Percentiles rank a stretch among this genome's conserved stretches.
phyloP scores from a whole-genome alignment of 2,797 vertebrate species.

The Etheostoma nigrum region DNA sequence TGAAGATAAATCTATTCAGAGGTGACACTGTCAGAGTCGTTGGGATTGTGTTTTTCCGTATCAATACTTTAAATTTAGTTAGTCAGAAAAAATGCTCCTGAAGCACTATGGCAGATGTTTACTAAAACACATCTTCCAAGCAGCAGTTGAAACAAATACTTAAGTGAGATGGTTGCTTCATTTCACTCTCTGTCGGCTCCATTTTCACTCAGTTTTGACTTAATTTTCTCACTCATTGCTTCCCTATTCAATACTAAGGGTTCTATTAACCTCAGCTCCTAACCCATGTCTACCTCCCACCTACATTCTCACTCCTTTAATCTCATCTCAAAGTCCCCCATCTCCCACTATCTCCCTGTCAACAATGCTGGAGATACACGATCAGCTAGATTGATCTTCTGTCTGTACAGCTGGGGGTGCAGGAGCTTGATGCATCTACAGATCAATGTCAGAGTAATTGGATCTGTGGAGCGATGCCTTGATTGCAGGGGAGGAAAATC shows the following conservation, averaged over 20 bases:
- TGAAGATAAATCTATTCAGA: slow-evolving; percentile 24
- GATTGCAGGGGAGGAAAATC: slow-evolving; percentile 59
- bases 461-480: slow-evolving; percentile 51
- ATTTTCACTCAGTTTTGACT: slow-evolving; percentile 46
- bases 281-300: slow-evolving; percentile 8
- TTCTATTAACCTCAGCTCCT: slow-evolving; percentile 40
- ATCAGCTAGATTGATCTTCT: slow-evolving; percentile 78
- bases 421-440: slow-evolving; percentile 43
- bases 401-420: slow-evolving; percentile 57
- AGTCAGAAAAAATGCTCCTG: background rate
- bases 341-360: slow-evolving; percentile 51
- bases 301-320: slow-evolving; percentile 56
- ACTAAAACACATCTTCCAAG: slow-evolving; percentile 19
- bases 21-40: slow-evolving; percentile 11
- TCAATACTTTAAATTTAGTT: slow-evolving; percentile 28
- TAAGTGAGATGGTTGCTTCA: slow-evolving; percentile 19
- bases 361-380: slow-evolving; percentile 54
- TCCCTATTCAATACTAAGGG: slow-evolving; percentile 23
- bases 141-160: slow-evolving; percentile 19
- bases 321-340: slow-evolving; percentile 50
- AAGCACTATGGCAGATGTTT: background rate
- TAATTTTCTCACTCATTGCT: slow-evolving; percentile 41
- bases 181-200: slow-evolving; percentile 28
- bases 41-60: slow-evolving; percentile 3
- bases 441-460: slow-evolving; percentile 78